Base-by-base conservation (phyloP, 2,113 vertebrate genomes). In the Aldabrachelys gigantea region DNA sequence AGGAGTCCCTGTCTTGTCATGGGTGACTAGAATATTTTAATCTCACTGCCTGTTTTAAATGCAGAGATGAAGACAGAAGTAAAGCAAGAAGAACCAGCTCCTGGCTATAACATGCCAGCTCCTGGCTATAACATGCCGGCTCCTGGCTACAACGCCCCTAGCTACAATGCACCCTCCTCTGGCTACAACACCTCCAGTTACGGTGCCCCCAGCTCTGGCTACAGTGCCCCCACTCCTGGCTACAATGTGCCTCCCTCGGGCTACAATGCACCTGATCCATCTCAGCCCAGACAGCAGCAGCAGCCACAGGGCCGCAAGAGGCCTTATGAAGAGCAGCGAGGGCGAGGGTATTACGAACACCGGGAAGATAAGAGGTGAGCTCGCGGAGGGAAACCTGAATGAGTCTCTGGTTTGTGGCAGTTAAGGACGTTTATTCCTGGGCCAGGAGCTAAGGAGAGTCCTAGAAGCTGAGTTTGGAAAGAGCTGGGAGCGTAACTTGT, bases 301-400 rank as follows among this genome's bases (percentile, higher is more conserved):
- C 97, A 92, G 17, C 97, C 96, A 21, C 96, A 98, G 47, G 96
- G 98, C 92, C 99, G 98, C 31, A 99, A 99, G 97, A 98, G 99
- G 76, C 97, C 98, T 0, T 98, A 98, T 12, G 98, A 99, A 44
- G 99, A 99, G 49, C 96, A 92, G 41, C 97, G 98, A n/a, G 96
- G 98, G 13, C 98, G 98, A 25, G 97, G 98, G 21, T 99, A 98
- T 95, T 99, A 99, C 1, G 99, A 99, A 76, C 98, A 99, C 84
- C 98, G 99, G 2, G 99, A 99, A 78, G 99, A 99, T 21, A 99
- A 98, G 84, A 99, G 99, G 99, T 99, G 89, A 19, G 59, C 93
- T 85, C 7, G 21, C 19, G 27, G 38, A 38, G 62, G 57, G 25
- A 44, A 38, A 69, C 65, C 31, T 31, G 6, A 17, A n/a, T 65